Base-by-base conservation (phyloP, 2,797 vertebrate genomes). In the Poeciliopsis turneri region DNA sequence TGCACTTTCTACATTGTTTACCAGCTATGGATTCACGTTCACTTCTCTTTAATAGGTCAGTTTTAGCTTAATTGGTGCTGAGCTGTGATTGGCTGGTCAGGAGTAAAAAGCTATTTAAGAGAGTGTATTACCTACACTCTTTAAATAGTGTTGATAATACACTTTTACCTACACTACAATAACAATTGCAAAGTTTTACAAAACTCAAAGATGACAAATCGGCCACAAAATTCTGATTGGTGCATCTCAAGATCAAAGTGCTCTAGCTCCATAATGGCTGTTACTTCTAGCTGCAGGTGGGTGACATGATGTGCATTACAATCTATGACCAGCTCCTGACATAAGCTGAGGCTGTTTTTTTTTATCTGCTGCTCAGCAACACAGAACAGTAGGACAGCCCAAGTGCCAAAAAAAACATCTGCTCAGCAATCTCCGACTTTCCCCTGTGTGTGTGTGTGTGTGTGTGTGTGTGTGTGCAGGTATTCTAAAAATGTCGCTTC, bases 391-490 rank as follows among this genome's bases (percentile, higher is more conserved):
- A 77, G 84, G 79, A 72, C 23, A 15, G 75, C 82, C 66, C 55
- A 57, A 9, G 61, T 47, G 66, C 83, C 83, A 81, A 74, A 81
- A 79, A 84, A 91, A 91, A 89, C 90, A 92, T 89, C 83, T 84
- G 88, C 85, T 94, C 89, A 87, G 88, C 90, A 89, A 79, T 89
- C 79, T 88, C 57, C 0, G 20, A 78, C 82, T 73, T 45, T 61
- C 46, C 47, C 4, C 10, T 7, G 46, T 71, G 55, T 72, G 46
- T 49, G 46, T 28, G 25, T 28, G 46, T 71, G 55, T 72, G 46
- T 49, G 46, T 28, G 25, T 28, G 45, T 70, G 71, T 12, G 41
- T 68, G 55, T 73, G 53, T 49, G 68, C 36, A 41, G 72, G 61
- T 81, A 72, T 88, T 84, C 82, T 53, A 79, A 88, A 89, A 89